These are phyloP conservation scores for Oostethus manadensis DNA, from an alignment of 2,113 vertebrate species.

Conservation along the genomic window DNA sequence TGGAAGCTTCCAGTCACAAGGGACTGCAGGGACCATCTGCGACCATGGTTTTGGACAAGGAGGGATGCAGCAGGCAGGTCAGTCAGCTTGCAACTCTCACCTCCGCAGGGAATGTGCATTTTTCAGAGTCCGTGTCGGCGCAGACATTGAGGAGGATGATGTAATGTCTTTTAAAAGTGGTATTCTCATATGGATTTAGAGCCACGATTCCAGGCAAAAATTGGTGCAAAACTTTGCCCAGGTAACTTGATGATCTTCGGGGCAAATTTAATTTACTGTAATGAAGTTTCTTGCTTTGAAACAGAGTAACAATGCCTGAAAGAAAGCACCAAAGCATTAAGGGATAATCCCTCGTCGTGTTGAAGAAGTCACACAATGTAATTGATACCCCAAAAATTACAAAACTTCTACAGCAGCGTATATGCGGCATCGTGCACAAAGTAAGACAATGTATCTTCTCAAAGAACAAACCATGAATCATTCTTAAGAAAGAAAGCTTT, in stretches of 20 bases:
- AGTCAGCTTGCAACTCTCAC: constrained; percentile 21
- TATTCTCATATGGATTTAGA: no score
- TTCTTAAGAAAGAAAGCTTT: constrained; percentile 79
- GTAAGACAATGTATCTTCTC: constrained; percentile 2
- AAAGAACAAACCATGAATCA: constrained; percentile 31
- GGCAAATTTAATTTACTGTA: not conserved
- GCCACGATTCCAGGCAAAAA: no score
- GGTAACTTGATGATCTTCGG: no score
- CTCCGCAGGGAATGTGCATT: constrained; percentile 8
- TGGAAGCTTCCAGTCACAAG: constrained; percentile 35
- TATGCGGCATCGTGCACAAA: not conserved
- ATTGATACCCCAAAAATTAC: no score
- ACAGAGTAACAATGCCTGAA: not conserved
- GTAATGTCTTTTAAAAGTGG: no score
- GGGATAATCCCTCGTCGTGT: not conserved
- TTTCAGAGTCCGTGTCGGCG: no score
- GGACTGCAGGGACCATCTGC: constrained; percentile 46
- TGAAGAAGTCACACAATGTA: not conserved
- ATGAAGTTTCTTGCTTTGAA: not conserved
- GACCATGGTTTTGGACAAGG: constrained; percentile 25
- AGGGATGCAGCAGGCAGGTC: constrained; percentile 24
- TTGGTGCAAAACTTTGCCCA: no score
- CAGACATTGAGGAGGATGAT: no score
- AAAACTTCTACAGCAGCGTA: not conserved
- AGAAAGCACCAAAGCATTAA: not conserved